A percentile compares a stretch with the other conserved stretches of the same genome.
Evolutionary conservation across 2,113 vertebrate species (phyloP).

Genomic region (Columbina picui): DNA sequence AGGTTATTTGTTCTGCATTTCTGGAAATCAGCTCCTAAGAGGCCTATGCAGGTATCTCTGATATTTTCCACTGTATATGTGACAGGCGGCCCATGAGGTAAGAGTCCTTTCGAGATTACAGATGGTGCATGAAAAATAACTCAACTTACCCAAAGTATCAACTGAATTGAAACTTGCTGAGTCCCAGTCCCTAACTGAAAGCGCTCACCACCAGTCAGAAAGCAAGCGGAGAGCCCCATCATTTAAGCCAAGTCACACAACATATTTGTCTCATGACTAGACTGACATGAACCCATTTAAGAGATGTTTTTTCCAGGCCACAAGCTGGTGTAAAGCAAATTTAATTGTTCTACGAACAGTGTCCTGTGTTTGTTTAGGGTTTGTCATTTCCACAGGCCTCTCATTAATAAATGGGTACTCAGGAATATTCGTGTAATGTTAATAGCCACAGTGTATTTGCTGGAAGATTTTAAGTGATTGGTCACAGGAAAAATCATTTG

Average conservation of each 20-base stretch:
- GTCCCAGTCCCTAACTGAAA: background rate
- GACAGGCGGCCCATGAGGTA: background rate
- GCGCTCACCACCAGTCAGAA: accelerated
- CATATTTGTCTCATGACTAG: constrained; percentile 44
- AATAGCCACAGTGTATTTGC: background rate
- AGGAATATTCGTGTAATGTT: background rate
- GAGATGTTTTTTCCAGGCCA: constrained; percentile 2
- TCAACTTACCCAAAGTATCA: background rate
- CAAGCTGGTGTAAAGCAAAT: constrained; percentile 44
- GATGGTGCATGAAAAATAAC: background rate
- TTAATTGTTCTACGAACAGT: constrained; percentile 1
- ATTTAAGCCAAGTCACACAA: constrained; percentile 39
- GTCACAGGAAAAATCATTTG: background rate
- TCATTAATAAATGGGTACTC: background rate
- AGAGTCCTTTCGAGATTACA: background rate
- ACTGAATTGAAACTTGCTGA: background rate
- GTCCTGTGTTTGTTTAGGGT: constrained; percentile 20
- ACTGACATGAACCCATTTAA: constrained; percentile 11
- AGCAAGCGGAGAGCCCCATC: background rate
- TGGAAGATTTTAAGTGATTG: background rate
- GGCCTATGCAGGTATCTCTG: background rate
- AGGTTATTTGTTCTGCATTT: background rate
- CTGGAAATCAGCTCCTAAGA: background rate
- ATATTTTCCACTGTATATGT: background rate
- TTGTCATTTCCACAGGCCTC: background rate